Conservation (phyloP, 1,140 invertebrate genomes). For the Glomeris maerens region DNA sequence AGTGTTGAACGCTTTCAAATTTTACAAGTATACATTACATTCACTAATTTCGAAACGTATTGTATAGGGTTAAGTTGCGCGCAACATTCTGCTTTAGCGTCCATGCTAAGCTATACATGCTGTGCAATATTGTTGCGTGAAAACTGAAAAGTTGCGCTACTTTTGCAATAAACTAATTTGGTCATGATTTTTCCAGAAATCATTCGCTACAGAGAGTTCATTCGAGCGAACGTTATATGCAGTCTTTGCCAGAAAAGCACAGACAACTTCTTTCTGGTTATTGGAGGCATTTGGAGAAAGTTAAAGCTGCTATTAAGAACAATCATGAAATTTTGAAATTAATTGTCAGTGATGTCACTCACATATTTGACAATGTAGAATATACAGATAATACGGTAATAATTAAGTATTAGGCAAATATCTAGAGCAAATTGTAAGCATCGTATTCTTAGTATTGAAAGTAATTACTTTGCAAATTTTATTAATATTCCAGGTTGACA, state of each 20-base stretch:
- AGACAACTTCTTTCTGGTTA: slow-evolving; percentile 60
- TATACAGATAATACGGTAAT: slow-evolving; percentile 29
- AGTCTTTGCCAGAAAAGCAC: slow-evolving; percentile 55
- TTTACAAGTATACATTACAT: slow-evolving; percentile 49
- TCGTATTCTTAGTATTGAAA: not conserved
- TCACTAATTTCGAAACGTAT: slow-evolving; percentile 5
- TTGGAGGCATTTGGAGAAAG: slow-evolving; percentile 51
- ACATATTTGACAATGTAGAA: slow-evolving; percentile 66
- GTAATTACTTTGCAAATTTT: not conserved
- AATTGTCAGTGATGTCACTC: slow-evolving; percentile 63
- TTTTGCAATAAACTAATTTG: slow-evolving; percentile 21
- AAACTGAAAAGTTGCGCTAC: not conserved
- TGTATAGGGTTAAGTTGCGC: not conserved
- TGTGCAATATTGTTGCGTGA: no score
- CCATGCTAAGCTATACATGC: not conserved
- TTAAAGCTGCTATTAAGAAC: slow-evolving; percentile 62
- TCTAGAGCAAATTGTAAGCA: not conserved
- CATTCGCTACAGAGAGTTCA: slow-evolving; percentile 42
- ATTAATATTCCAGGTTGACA: not conserved
- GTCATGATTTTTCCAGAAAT: slow-evolving; percentile 24
- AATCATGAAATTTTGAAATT: slow-evolving; percentile 71
- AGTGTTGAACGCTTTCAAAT: slow-evolving; percentile 60
- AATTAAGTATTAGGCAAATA: not conserved
- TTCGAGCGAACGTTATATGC: slow-evolving; percentile 56
- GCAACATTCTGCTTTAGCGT: not conserved